Evolutionary conservation across 1,140 invertebrate genomes (phyloP).

Genomic region (Caerostris darwini): DNA sequence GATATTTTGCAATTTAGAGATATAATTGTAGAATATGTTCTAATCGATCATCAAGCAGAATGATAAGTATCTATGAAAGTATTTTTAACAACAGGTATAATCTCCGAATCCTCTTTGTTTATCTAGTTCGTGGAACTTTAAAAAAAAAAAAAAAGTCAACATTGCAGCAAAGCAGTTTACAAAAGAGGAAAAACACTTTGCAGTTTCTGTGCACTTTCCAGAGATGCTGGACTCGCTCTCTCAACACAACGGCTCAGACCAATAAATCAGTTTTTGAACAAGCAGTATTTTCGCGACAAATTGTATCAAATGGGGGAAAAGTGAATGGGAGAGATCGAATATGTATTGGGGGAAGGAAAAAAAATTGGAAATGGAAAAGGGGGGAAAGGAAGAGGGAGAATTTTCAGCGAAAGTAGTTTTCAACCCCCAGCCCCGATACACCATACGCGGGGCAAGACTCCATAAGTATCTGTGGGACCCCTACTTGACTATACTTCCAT

Average conservation of each 20-base stretch:
- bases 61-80: too few relatives aligned
- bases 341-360: not conserved
- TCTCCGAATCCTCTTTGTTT: too few relatives aligned
- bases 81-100: too few relatives aligned
- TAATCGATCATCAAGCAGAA: too few relatives aligned
- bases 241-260: slow-evolving; percentile 1
- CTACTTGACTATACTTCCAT: slow-evolving; percentile 72
- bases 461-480: slow-evolving; percentile 64
- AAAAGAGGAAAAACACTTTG: slow-evolving; percentile 20
- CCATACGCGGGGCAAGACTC: slow-evolving; percentile 58
- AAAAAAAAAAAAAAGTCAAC: not conserved
- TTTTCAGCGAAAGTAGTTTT: slow-evolving; percentile 64
- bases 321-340: slow-evolving; percentile 51
- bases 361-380: not conserved
- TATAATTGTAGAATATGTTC: too few relatives aligned
- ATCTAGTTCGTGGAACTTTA: too few relatives aligned
- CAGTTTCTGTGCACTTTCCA: slow-evolving; percentile 32
- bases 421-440: slow-evolving; percentile 15
- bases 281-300: slow-evolving; percentile 66
- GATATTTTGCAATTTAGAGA: too few relatives aligned
- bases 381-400: not conserved
- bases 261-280: slow-evolving; percentile 65
- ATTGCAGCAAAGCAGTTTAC: not conserved
- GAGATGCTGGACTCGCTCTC: not conserved
- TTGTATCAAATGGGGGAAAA: slow-evolving; percentile 73